Base-by-base conservation (phyloP, 1,140 invertebrate species). In the Onthophagus taurus region DNA sequence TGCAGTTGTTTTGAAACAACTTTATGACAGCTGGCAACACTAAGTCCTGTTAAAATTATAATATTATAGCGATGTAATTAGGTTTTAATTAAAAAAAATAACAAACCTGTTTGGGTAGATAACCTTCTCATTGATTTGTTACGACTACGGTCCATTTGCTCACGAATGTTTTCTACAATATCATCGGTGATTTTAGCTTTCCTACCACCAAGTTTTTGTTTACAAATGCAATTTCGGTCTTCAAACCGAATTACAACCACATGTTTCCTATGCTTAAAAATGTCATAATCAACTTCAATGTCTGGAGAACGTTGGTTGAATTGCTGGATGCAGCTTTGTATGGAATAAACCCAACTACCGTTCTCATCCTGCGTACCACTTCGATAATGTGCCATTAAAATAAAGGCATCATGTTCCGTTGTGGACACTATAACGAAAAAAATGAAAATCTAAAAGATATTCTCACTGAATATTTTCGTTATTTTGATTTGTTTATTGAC, bases 221-320 rank as follows among this genome's bases (percentile, higher is more conserved):
- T 23, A 14, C 42, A 44, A 36, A 44, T 44, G 33, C 33, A 44
- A 17, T 36, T 33, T 29, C 36, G 16, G 17, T 20, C 20, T 21
- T 36, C 42, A 21, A 44, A 44, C 11, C 33, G 42, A 7, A 23
- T 21, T 29, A 44, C 20, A 44, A 44, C 36, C 36, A 31, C 14
- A 2, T 44, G 12, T 17, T 18, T 34, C 5, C 34, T 12, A 1
- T 35, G 7, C 1, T 2, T 13, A 37, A 44, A 44, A 9, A 30
- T 20, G 35, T 24, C 37, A 14, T 44, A 37, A 8, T 12, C 8
- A 18, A 44, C 7, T 18, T 33, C 3, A 13, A 34, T 8, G 24
- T 44, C 43, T 8, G 31, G 21, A 44, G 13, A 35, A 17, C 7
- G n/a, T 44, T 44, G 20, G 12, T 30, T 4, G 30, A 44, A 24